A percentile compares a stretch with the other conserved stretches of the same genome.
Evolutionary conservation across 1,140 invertebrate genomes (phyloP).

Genomic region (Penaeus vannamei): DNA sequence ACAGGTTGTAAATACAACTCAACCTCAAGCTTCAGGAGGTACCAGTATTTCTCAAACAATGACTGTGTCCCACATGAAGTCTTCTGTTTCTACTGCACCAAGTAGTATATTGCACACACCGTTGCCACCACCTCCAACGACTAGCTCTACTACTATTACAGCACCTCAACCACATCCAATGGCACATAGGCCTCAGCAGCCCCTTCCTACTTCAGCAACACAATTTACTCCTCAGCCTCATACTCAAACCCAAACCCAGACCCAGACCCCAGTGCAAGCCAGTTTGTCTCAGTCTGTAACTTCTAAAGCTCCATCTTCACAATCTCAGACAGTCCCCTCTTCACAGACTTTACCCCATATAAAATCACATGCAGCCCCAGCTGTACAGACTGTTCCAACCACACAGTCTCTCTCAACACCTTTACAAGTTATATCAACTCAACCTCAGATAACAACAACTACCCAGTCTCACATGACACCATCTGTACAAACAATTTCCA

Average conservation of each 20-base stretch:
- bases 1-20: constrained; percentile 56
- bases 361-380: constrained; percentile 1
- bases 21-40: constrained; percentile 30
- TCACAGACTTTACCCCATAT: background rate
- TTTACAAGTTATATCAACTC: background rate
- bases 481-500: background rate
- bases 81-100: constrained; percentile 47
- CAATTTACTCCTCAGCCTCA: background rate
- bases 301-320: background rate
- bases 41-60: constrained; percentile 39
- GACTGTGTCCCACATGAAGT: constrained; percentile 42
- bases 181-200: constrained; percentile 59
- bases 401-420: constrained; percentile 35
- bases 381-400: background rate
- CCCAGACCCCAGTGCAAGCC: too few species aligned
- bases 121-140: constrained; percentile 59
- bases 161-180: constrained; percentile 53
- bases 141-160: constrained; percentile 17
- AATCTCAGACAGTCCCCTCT: constrained; percentile 17
- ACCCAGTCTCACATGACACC: too few species aligned
- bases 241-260: background rate
- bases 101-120: constrained; percentile 62
- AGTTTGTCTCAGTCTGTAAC: too few species aligned
- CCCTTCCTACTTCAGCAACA: constrained; percentile 43
- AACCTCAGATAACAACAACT: background rate